Evolutionary conservation across 2,888 invertebrate species (phyloP).

Genomic region (Drosophila anomelani): DNA sequence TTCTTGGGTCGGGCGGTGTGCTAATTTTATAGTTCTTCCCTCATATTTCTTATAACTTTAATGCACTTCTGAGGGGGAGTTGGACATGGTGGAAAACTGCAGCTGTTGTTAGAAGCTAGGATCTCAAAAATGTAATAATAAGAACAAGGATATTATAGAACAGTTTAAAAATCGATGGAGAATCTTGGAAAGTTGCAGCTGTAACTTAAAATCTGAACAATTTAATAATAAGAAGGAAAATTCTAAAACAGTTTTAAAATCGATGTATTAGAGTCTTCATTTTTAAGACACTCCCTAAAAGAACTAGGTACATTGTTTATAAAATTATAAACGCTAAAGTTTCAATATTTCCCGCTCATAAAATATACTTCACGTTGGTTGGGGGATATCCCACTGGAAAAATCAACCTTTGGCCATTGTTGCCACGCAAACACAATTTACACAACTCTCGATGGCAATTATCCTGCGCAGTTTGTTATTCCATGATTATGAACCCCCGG

Average conservation of each 20-base stretch:
- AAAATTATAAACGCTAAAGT: conserved; percentile 9
- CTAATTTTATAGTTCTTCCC: conserved; percentile 69
- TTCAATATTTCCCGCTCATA: conserved; percentile 2
- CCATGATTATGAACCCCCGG: conserved; percentile 61
- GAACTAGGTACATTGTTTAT: not conserved
- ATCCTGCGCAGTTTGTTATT: conserved; percentile 78
- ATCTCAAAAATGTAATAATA: not conserved
- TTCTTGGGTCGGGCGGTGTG: conserved; percentile 64
- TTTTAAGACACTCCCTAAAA: not conserved
- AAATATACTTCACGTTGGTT: not conserved
- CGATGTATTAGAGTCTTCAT: not conserved
- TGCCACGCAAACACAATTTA: conserved; percentile 68
- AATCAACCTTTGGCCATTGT: conserved; percentile 58
- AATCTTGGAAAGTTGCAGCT: no score
- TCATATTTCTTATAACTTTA: not conserved
- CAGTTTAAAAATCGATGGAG: no score
- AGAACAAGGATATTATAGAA: not conserved
- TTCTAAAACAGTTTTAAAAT: not conserved
- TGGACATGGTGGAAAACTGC: not conserved
- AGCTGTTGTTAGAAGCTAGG: conserved; percentile 12
- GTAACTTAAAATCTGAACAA: no score
- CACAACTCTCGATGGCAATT: conserved; percentile 66
- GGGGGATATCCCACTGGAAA: conserved; percentile 46
- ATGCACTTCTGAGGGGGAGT: not conserved
- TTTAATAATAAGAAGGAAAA: not conserved